Evolutionary conservation across 35 echinoderm and acorn worm genomes (phyloP).

Genomic region (Apostichopus parvimensis): DNA sequence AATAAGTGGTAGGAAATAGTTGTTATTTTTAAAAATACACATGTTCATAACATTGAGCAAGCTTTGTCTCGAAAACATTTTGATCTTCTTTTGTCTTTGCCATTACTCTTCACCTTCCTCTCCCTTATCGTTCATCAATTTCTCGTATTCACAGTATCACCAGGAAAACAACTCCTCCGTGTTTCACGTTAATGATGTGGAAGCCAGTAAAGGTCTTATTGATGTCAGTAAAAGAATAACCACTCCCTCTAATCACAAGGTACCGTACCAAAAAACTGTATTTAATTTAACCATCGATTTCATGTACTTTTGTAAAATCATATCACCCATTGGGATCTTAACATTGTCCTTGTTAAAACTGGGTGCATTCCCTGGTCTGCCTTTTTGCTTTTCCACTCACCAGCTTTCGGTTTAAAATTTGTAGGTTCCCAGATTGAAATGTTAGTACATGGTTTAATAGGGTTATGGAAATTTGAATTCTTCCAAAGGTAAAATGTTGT

Average conservation of each 20-base stretch:
- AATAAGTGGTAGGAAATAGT: no score
- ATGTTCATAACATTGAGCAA: no score
- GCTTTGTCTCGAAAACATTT: background rate
- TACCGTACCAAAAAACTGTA: background rate
- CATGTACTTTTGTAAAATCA: background rate
- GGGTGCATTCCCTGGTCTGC: background rate
- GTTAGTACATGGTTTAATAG: no score
- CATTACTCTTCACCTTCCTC: background rate
- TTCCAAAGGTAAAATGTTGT: no score
- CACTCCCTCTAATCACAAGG: slow-evolving; percentile 60
- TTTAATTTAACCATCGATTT: background rate
- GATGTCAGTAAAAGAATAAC: slow-evolving; percentile 65
- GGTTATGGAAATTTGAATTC: no score
- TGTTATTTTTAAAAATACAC: no score
- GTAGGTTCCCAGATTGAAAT: no score
- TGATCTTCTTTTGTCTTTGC: no score
- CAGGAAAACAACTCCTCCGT: slow-evolving; percentile 49
- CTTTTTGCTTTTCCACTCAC: background rate
- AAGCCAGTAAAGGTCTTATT: slow-evolving; percentile 40
- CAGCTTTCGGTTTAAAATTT: background rate
- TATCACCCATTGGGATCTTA: background rate
- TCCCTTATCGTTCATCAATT: background rate
- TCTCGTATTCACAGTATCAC: slow-evolving; percentile 51
- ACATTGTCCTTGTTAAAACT: background rate
- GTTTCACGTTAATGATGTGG: slow-evolving; percentile 60